Conservation (phyloP, 2,797 vertebrate species). For the Molothrus ater region DNA sequence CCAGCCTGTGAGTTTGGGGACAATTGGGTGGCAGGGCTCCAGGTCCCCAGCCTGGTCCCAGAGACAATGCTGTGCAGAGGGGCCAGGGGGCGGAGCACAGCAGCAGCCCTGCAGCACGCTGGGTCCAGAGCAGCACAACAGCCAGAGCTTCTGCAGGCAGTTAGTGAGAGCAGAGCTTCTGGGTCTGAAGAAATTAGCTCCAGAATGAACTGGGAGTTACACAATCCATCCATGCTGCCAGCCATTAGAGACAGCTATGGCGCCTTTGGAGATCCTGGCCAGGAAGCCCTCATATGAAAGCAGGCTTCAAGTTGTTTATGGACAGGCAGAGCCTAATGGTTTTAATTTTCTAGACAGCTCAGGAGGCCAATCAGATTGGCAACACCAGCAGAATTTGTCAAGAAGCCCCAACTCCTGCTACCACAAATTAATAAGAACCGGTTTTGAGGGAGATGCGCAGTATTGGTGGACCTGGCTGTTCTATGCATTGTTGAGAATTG, state of each 20-base stretch:
- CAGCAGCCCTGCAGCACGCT: accelerated
- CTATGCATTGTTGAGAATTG: background rate
- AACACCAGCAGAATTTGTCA: background rate
- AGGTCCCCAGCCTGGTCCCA: background rate
- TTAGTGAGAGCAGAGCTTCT: slow-evolving; percentile 17
- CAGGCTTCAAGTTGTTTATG: slow-evolving; percentile 33
- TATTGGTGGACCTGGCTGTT: background rate
- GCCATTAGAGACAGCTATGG: background rate
- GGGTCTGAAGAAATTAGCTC: background rate
- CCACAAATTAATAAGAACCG: background rate
- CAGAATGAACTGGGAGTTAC: background rate
- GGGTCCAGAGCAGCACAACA: background rate
- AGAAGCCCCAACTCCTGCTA: background rate
- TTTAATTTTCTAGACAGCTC: slow-evolving; percentile 39
- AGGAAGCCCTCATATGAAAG: background rate
- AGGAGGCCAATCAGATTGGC: background rate
- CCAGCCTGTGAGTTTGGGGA: background rate
- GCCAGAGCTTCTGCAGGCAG: background rate
- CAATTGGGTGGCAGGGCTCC: background rate
- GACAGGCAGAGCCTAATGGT: background rate
- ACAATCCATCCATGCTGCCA: background rate
- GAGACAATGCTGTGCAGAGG: background rate
- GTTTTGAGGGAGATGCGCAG: accelerated
- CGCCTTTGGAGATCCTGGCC: background rate
- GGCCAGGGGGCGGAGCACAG: background rate